Evolutionary conservation across 2,113 vertebrate genomes (phyloP).

Genomic region (Epinephelus fuscoguttatus): DNA sequence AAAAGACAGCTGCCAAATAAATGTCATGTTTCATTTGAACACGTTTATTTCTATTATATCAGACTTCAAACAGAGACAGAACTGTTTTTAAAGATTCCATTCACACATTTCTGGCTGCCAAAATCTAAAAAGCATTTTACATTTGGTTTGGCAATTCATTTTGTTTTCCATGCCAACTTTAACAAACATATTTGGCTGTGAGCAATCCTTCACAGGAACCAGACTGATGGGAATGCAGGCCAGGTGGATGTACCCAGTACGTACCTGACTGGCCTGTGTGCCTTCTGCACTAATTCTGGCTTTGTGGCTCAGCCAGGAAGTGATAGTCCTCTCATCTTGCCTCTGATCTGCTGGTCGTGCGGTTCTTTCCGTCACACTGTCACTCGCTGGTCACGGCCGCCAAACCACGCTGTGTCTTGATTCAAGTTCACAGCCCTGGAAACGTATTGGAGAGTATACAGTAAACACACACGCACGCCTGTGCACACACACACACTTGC

Average conservation of each 20-base stretch:
- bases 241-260: constrained; percentile 22
- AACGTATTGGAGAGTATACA: constrained; percentile 40
- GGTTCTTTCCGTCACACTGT: constrained; percentile 16
- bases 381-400: constrained; percentile 1
- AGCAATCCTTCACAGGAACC: constrained; percentile 27
- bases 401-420: constrained; percentile 66
- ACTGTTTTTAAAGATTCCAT: background rate
- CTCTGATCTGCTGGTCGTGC: constrained; percentile 34
- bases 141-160: background rate
- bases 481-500: constrained; percentile 24
- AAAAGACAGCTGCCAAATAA: background rate
- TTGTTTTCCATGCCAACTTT: constrained; percentile 1
- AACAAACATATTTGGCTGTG: constrained; percentile 17
- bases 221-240: constrained; percentile 1
- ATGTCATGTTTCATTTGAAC: background rate
- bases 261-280: constrained; percentile 27
- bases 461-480: constrained; percentile 42
- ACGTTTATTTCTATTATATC: background rate
- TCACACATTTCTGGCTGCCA: background rate
- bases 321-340: constrained; percentile 34
- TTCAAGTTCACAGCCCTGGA: constrained; percentile 67
- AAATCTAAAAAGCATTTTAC: constrained; percentile 5
- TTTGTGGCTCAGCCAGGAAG: constrained; percentile 38
- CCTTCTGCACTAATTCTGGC: constrained; percentile 9
- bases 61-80: background rate